Conservation (phyloP, 1,140 invertebrate species). For the Dreissena polymorpha region DNA sequence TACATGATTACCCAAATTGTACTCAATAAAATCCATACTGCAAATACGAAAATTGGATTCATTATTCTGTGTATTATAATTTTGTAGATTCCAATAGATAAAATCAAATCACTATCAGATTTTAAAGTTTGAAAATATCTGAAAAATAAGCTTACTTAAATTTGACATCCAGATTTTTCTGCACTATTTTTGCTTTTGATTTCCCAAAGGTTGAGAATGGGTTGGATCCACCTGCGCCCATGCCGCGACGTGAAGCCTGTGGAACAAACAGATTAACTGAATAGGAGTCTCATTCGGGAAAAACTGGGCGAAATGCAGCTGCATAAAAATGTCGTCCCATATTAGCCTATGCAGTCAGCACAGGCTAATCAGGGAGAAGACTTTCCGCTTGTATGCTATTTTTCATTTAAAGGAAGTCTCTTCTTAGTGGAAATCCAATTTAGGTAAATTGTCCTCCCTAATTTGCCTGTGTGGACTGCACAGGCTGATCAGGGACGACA, state of each 20-base stretch:
- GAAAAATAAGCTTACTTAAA: conserved; percentile 86
- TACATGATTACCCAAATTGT: background rate
- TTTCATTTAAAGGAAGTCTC: no score
- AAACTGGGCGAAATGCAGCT: conserved; percentile 85
- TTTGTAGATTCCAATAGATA: background rate
- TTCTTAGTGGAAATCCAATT: no score
- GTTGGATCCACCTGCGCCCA: conserved; percentile 82
- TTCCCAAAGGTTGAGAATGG: conserved; percentile 98
- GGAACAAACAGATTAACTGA: no score
- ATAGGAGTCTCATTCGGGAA: background rate
- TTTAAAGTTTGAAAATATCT: background rate
- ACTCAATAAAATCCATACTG: background rate
- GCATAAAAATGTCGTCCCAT: conserved; percentile 6
- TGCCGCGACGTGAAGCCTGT: conserved; percentile 66
- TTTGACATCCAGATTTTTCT: conserved; percentile 94
- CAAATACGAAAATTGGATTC: background rate
- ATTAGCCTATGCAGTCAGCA: background rate
- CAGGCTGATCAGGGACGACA: no score
- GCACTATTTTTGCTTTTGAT: conserved; percentile 98
- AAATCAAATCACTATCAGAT: background rate
- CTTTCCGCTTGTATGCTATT: no score
- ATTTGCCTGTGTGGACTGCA: no score
- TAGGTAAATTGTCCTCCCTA: no score
- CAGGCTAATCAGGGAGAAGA: no score
- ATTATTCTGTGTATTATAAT: background rate